Percentiles rank a stretch among this genome's conserved stretches.
phyloP scores from a whole-genome alignment of 1,140 invertebrate species.

The Daktulosphaira vitifoliae region DNA sequence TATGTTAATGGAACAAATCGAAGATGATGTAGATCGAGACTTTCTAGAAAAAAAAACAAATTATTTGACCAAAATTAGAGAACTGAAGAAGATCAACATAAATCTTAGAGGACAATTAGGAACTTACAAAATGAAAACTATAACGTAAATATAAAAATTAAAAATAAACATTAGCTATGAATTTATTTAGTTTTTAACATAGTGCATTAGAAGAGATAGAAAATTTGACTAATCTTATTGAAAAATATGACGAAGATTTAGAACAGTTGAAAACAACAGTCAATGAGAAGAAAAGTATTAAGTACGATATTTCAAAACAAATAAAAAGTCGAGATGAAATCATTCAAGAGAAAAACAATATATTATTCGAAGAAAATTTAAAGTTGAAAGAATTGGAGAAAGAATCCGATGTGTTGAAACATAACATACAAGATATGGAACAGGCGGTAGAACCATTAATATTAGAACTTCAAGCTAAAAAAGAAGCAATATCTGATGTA shows the following conservation, averaged over 20 bases:
- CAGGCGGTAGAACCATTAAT: constrained; percentile 76
- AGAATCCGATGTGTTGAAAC: constrained; percentile 79
- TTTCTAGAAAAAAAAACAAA: background rate
- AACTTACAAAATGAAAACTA: too few species aligned
- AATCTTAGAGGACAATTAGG: too few species aligned
- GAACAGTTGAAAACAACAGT: constrained; percentile 58
- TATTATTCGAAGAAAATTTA: constrained; percentile 70
- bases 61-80: too few species aligned
- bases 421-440: constrained; percentile 78
- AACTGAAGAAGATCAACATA: too few species aligned
- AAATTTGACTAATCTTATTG: constrained; percentile 58
- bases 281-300: constrained; percentile 60
- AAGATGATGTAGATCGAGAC: background rate
- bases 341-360: constrained; percentile 74
- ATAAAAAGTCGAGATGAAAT: constrained; percentile 67
- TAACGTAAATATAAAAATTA: background rate
- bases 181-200: background rate
- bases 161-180: background rate
- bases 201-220: constrained; percentile 59
- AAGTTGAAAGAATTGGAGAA: constrained; percentile 83
- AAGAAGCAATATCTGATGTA: constrained; percentile 63
- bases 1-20: background rate
- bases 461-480: constrained; percentile 65
- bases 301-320: constrained; percentile 63
- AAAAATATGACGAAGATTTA: constrained; percentile 54